Evolutionary conservation across 37 sponge, comb jelly and placozoan species (phyloP).

Genomic region (Agelas oroides): DNA sequence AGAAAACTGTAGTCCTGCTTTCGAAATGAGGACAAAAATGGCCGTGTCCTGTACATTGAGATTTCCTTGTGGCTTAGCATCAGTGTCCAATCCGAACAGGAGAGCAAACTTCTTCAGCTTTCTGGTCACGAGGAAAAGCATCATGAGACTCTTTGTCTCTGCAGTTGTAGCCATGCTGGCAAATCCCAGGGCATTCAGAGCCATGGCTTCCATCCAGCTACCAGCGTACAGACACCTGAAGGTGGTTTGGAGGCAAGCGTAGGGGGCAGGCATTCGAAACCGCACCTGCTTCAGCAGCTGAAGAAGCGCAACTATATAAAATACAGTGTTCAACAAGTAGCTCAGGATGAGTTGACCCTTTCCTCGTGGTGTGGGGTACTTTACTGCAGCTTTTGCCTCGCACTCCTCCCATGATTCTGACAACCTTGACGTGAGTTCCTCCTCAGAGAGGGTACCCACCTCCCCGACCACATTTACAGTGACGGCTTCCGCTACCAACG

Average conservation of each 20-base stretch:
- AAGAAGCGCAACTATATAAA: slow-evolving; percentile 30
- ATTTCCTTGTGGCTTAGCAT: neutral
- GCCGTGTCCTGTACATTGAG: neutral
- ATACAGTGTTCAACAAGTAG: neutral
- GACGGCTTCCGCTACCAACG: neutral
- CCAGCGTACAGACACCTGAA: slow-evolving; percentile 33
- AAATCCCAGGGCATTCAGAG: slow-evolving; percentile 28
- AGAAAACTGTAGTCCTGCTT: neutral
- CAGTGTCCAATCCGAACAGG: neutral
- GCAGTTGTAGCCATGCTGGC: slow-evolving; percentile 24
- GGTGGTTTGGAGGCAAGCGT: slow-evolving; percentile 49
- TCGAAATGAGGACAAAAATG: slow-evolving; percentile 28
- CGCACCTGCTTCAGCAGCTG: slow-evolving; percentile 37
- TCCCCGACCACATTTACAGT: neutral
- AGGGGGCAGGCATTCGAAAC: slow-evolving; percentile 39
- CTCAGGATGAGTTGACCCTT: neutral
- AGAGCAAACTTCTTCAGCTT: slow-evolving; percentile 37
- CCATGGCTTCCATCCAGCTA: slow-evolving; percentile 33
- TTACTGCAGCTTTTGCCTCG: slow-evolving; percentile 12
- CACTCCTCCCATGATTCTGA: neutral
- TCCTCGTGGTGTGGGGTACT: slow-evolving; percentile 5
- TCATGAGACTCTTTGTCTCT: slow-evolving; percentile 65
- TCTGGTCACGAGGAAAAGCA: slow-evolving; percentile 49
- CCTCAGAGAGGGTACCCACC: neutral
- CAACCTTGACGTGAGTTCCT: neutral